Conservation (phyloP, 2,113 vertebrate genomes). For the Nymphicus hollandicus region DNA sequence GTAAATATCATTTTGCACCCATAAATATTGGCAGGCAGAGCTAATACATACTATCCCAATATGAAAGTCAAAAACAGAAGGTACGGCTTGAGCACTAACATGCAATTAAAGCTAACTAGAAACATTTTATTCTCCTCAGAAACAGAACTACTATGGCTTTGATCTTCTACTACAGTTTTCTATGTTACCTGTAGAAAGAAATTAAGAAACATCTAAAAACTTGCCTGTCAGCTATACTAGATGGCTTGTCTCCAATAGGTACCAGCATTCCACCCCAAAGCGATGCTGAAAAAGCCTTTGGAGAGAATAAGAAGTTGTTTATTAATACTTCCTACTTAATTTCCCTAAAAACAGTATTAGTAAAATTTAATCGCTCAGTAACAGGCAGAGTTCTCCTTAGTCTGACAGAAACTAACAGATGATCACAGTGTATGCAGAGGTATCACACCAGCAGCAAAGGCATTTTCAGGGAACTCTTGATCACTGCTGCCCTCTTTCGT, state of each 20-base stretch:
- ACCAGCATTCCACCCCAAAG: constrained; percentile 91
- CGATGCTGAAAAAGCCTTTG: constrained; percentile 87
- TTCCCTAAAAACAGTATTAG: not conserved
- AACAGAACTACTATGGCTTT: not conserved
- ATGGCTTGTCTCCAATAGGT: constrained; percentile 83
- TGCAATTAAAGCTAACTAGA: not conserved
- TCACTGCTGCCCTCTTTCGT: constrained; percentile 43
- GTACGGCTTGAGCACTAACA: not conserved
- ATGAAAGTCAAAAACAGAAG: not conserved
- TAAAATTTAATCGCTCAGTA: not conserved
- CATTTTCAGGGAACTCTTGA: not conserved
- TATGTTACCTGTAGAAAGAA: not conserved
- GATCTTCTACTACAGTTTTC: not conserved
- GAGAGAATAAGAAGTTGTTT: not conserved
- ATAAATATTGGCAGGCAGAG: not conserved
- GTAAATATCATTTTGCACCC: not conserved
- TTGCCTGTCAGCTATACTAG: constrained; percentile 92
- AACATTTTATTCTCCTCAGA: not conserved
- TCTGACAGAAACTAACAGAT: not conserved
- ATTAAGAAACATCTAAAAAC: not conserved
- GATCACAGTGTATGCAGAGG: rapidly evolving
- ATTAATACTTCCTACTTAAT: not conserved
- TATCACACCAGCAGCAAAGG: not conserved
- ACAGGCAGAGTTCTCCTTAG: not conserved
- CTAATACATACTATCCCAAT: not conserved